Evolutionary conservation across 2,113 vertebrate species (phyloP).

Genomic region (Papio anubis): DNA sequence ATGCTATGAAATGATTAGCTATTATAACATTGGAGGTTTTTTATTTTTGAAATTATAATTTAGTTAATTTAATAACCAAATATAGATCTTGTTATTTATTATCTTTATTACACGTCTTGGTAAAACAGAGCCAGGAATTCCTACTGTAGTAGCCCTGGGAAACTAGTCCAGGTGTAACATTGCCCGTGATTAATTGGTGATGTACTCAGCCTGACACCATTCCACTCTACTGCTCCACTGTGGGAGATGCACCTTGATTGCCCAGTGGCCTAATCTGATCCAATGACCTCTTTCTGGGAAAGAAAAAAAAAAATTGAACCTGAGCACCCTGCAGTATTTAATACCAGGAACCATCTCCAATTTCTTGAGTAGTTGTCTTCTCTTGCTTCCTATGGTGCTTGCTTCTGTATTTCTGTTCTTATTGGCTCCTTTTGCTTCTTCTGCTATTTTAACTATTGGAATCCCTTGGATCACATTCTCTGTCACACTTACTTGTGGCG

Average conservation of each 20-base stretch:
- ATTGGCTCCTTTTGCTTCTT: background rate
- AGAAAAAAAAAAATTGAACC: background rate
- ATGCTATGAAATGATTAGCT: background rate
- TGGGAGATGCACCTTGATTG: fast-evolving
- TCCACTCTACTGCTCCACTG: background rate
- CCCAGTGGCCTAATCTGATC: background rate
- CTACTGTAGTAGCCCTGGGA: background rate
- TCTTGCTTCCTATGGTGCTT: background rate
- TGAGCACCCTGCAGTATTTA: background rate
- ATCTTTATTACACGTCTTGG: background rate
- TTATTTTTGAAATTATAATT: constrained; percentile 47
- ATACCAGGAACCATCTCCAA: background rate
- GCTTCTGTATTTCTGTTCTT: background rate
- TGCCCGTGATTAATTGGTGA: background rate
- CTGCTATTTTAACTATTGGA: background rate
- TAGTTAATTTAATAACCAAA: constrained; percentile 43
- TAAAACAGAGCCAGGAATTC: background rate
- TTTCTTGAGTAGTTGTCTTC: background rate
- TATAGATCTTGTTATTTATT: background rate
- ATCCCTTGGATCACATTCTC: background rate
- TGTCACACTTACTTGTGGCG: background rate
- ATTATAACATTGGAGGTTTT: constrained; percentile 16
- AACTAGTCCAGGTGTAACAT: background rate
- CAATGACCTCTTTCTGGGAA: background rate
- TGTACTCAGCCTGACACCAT: background rate